Evolutionary conservation across 2,797 vertebrate species (phyloP), one percentile per base, ranked within the genome.

Genomic region (Tapera naevia): DNA sequence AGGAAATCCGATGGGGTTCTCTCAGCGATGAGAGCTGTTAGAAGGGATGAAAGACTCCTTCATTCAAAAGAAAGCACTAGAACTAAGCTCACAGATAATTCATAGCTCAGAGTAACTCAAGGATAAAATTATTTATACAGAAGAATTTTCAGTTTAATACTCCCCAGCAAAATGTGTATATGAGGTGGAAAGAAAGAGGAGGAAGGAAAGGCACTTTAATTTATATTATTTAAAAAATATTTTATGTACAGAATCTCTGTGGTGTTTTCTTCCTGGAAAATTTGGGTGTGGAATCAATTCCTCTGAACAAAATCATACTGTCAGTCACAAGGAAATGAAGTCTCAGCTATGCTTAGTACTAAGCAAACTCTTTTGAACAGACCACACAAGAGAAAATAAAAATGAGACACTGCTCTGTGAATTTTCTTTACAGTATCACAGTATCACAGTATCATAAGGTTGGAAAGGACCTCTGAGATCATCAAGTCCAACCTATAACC

Each of bases 381-480:
- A 66, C 16, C 7, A 37, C 39, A 50, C 3, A 64, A 57, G 35
- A 83, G 7, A 89, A 92, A 91, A 60, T 7, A 82, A 23, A 89
- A 91, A 80, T n/a, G 30, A 74, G 28, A 69, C 45, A n/a, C 7
- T 57, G 16, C 1, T 24, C 4, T 67, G 14, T 78, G 50, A 67
- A 53, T 94, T 89, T 89, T 89, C 27, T 60, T 28, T 33, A 67
- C n/a, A n/a, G n/a, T n/a, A n/a, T n/a, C n/a, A n/a, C n/a, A n/a
- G n/a, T n/a, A n/a, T n/a, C n/a, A n/a, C n/a, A n/a, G n/a, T n/a
- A n/a, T n/a, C n/a, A n/a, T n/a, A n/a, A n/a, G n/a, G n/a, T n/a
- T n/a, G n/a, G n/a, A n/a, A n/a, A n/a, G n/a, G n/a, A n/a, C n/a
- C n/a, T n/a, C n/a, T n/a, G n/a, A n/a, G n/a, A n/a, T n/a, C n/a